Percentiles rank a stretch among this genome's conserved stretches.
These are phyloP conservation scores for Zaprionus nigranus DNA, from an alignment of 1,140 invertebrate species.

Conservation along the genomic window DNA sequence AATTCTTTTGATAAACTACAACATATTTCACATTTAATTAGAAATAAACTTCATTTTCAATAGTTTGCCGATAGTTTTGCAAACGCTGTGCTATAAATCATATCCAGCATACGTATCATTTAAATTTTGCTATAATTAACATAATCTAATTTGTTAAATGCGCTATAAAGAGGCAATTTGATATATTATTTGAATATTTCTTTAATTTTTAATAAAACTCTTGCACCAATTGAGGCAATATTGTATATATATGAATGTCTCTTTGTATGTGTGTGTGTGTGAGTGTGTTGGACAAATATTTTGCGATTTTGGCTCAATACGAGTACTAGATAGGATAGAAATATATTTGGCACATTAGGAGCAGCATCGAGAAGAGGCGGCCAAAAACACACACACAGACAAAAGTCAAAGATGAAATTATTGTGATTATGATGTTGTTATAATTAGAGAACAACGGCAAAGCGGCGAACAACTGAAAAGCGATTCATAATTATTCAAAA, in stretches of 20 bases:
- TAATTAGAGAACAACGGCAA: conserved; percentile 77
- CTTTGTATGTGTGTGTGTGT: conserved; percentile 1
- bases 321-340: conserved; percentile 69
- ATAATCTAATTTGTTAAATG: not conserved
- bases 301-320: conserved; percentile 48
- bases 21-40: not conserved
- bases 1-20: too few relatives aligned
- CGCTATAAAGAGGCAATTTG: conserved; percentile 26
- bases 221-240: conserved; percentile 46
- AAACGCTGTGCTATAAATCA: not conserved
- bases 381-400: conserved; percentile 31
- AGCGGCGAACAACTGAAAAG: conserved; percentile 62
- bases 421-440: conserved; percentile 82
- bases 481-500: conserved; percentile 83
- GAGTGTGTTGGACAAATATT: conserved; percentile 53
- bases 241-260: conserved; percentile 12
- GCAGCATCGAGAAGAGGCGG: conserved; percentile 53
- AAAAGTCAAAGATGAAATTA: conserved; percentile 62
- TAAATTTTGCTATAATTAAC: not conserved
- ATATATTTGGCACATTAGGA: conserved; percentile 80
- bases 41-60: not conserved
- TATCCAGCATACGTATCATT: not conserved
- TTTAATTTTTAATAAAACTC: conserved; percentile 20
- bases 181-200: conserved; percentile 28
- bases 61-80: not conserved